Evolutionary conservation across 2,888 invertebrate species (phyloP), one percentile per base, ranked within the genome.

Genomic region (Melolontha melolontha): DNA sequence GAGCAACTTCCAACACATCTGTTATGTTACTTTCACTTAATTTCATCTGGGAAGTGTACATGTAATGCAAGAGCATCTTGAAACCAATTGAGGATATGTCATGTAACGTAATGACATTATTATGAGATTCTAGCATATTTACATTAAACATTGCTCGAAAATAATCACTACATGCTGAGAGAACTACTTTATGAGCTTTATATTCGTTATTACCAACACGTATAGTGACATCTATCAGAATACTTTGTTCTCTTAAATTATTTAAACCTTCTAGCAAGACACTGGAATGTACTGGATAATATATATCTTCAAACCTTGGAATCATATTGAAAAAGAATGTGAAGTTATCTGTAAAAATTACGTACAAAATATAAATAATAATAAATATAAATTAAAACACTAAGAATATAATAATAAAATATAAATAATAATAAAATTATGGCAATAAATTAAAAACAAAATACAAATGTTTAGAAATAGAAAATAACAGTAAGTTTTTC

Each of bases 91-190:
- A 89, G 5, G 89, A 87, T 5, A 92, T 87, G 1, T 91, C 91
- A 65, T 89, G 88, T 39, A 92, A 79, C 70, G 85, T 84, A 6
- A 92, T 90, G 79, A 90, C 89, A 64, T 86, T 86, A 78, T 89
- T 87, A 14, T 86, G 84, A 22, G 90, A 86, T 80, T 92, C 92
- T 70, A 87, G 82, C 87, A 92, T 89, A 51, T 88, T 89, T 78
- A 88, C 89, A 0, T 90, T 90, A 76, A 92, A 92, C 91, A 92
- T 91, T 59, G 91, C 91, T 72, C 90, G 86, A 81, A 92, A 92
- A 75, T 91, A 92, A 76, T 91, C 91, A 75, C 91, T 91, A 76
- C 90, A 90, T 29, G 91, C 89, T 2, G 92, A 90, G 69, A 92
- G 81, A 0, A 92, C 90, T 0, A 88, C 90, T 71, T 90, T 87